phyloP scores from a whole-genome alignment of 2,113 vertebrate species.

The Arenaria interpres region DNA sequence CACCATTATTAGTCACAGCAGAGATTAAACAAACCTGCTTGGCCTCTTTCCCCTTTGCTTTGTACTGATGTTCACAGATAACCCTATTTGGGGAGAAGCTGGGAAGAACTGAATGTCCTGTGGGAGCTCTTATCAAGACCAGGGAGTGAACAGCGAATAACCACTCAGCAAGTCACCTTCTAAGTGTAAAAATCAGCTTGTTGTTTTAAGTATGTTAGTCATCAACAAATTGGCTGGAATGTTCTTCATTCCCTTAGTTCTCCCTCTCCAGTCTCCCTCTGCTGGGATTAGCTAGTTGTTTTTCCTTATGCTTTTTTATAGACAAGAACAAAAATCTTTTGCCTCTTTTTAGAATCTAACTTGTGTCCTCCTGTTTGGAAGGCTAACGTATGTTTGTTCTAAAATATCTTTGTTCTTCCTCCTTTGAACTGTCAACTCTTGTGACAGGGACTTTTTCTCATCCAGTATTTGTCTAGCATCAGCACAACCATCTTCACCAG shows the following conservation, averaged over 20 bases:
- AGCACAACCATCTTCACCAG: background rate
- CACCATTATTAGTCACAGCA: slow-evolving; percentile 40
- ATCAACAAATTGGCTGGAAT: slow-evolving; percentile 10
- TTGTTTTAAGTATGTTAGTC: slow-evolving; percentile 8
- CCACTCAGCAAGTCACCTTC: slow-evolving; percentile 44
- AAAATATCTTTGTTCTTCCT: background rate
- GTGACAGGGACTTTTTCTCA: background rate
- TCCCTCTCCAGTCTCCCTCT: background rate
- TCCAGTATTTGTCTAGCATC: background rate
- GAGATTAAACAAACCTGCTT: slow-evolving; percentile 62
- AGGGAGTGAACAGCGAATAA: slow-evolving; percentile 12
- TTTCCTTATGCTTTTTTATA: background rate
- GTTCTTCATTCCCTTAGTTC: background rate
- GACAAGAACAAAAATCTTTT: background rate
- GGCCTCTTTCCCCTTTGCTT: slow-evolving; percentile 55
- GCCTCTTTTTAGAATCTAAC: background rate
- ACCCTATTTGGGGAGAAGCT: slow-evolving; percentile 24
- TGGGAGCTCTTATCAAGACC: slow-evolving; percentile 58
- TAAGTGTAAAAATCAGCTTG: slow-evolving; percentile 25
- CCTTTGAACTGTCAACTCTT: slow-evolving; percentile 9
- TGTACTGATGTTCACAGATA: slow-evolving; percentile 56
- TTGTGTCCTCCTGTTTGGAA: background rate
- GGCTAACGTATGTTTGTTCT: background rate
- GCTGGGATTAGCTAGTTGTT: background rate
- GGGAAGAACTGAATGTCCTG: slow-evolving; percentile 60